Evolutionary conservation across 2,888 invertebrate species (phyloP).

Genomic region (Pomacea canaliculata): DNA sequence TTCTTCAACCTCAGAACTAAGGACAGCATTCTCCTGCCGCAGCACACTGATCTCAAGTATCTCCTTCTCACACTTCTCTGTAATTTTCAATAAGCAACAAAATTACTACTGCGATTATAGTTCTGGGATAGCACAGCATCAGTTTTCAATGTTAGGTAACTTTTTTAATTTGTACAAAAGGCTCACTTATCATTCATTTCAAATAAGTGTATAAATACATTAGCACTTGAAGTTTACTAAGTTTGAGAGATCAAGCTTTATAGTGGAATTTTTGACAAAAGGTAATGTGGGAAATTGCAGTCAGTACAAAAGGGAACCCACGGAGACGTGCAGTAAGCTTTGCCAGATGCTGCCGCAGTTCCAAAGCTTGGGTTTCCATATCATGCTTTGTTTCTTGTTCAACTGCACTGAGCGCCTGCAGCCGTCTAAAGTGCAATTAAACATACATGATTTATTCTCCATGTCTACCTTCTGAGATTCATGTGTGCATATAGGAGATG

Average conservation of each 20-base stretch:
- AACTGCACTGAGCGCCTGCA: conserved; percentile 48
- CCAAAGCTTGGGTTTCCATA: conserved; percentile 53
- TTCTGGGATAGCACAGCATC: background rate
- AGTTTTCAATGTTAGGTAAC: background rate
- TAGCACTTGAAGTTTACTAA: no score
- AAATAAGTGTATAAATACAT: no score
- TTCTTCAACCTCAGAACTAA: conserved; percentile 44
- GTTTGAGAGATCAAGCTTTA: no score
- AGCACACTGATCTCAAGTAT: conserved; percentile 3
- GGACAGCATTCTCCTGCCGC: conserved; percentile 16
- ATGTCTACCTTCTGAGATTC: no score
- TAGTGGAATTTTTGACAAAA: no score
- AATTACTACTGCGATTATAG: background rate
- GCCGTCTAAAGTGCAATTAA: conserved; percentile 37
- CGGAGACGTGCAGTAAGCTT: conserved; percentile 51
- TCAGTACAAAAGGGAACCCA: conserved; percentile 34
- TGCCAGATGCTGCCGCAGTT: conserved; percentile 51
- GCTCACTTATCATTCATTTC: no score
- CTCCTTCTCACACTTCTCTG: conserved; percentile 53
- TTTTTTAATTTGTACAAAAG: no score
- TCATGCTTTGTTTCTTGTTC: conserved; percentile 48
- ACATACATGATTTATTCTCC: no score
- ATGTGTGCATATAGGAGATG: no score
- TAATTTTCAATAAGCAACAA: conserved; percentile 21
- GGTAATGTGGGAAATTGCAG: background rate